Evolutionary conservation across 2,888 invertebrate genomes (phyloP).

Genomic region (Patella caerulea): DNA sequence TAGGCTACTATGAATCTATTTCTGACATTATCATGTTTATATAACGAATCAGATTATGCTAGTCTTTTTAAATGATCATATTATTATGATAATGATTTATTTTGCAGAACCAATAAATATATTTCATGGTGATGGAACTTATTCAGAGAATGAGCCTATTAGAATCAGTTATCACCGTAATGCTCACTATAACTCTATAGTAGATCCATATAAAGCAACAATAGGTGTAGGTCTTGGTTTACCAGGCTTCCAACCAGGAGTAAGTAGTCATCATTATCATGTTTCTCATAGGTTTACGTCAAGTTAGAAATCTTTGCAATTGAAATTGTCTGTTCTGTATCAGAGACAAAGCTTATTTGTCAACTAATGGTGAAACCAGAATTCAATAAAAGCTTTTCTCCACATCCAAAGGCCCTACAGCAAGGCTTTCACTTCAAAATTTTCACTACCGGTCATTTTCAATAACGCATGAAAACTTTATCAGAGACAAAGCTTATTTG

Average conservation of each 20-base stretch:
- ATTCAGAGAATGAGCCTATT: conserved; percentile 80
- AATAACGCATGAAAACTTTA: no score
- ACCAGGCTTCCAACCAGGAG: conserved; percentile 83
- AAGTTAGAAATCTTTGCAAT: not conserved
- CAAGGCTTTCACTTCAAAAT: no score
- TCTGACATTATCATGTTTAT: no score
- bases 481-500: no score
- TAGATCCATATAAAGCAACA: conserved; percentile 84
- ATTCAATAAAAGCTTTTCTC: no score
- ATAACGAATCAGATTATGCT: no score
- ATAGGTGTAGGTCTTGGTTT: conserved; percentile 88
- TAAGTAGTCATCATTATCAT: conserved; percentile 39
- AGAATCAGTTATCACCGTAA: conserved; percentile 88
- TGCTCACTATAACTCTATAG: conserved; percentile 89
- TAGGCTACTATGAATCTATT: no score
- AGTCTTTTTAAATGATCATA: no score
- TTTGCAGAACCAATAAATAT: conserved; percentile 86
- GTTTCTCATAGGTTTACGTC: not conserved
- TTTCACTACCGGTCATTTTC: no score
- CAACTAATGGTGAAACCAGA: no score
- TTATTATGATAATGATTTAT: not conserved
- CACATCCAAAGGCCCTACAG: no score
- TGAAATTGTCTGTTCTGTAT: not conserved
- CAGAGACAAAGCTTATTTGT: no score
- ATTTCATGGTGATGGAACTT: conserved; percentile 81